These are phyloP conservation scores for Frankliniella fusca DNA, from an alignment of 2,888 invertebrate genomes.

Conservation along the genomic window DNA sequence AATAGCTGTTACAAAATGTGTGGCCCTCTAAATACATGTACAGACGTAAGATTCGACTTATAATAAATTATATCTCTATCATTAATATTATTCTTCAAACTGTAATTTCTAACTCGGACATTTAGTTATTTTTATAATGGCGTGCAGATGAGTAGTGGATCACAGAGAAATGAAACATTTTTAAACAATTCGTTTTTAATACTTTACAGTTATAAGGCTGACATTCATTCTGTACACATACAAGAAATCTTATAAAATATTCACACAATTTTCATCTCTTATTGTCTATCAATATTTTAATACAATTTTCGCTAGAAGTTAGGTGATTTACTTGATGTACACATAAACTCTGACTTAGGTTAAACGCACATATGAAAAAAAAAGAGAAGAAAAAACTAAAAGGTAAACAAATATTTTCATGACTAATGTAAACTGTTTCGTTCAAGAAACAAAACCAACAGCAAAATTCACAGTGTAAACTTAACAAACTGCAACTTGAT, in stretches of 20 bases:
- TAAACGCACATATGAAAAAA: neutral
- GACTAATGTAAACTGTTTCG: too few species aligned
- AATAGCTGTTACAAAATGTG: too few species aligned
- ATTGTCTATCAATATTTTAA: slow-evolving; percentile 37
- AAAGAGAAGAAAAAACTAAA: neutral
- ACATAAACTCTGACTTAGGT: neutral
- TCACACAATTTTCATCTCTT: slow-evolving; percentile 33
- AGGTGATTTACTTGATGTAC: slow-evolving; percentile 14
- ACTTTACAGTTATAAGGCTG: slow-evolving; percentile 15
- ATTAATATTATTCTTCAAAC: too few species aligned
- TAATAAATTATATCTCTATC: too few species aligned
- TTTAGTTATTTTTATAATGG: too few species aligned
- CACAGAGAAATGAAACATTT: neutral
- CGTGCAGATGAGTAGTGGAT: too few species aligned
- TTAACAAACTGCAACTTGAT: neutral
- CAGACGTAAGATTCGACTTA: too few species aligned
- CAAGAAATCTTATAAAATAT: slow-evolving; percentile 32
- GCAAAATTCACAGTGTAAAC: neutral
- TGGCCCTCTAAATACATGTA: too few species aligned
- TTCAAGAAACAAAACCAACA: neutral
- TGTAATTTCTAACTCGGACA: too few species aligned
- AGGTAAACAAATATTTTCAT: too few species aligned
- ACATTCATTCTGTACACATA: slow-evolving; percentile 26
- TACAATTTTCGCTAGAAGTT: slow-evolving; percentile 30
- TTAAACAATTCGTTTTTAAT: slow-evolving; percentile 23